Evolutionary conservation across 2,888 invertebrate genomes (phyloP), one percentile per base, ranked within the genome.

Genomic region (Platycheirus albimanus): DNA sequence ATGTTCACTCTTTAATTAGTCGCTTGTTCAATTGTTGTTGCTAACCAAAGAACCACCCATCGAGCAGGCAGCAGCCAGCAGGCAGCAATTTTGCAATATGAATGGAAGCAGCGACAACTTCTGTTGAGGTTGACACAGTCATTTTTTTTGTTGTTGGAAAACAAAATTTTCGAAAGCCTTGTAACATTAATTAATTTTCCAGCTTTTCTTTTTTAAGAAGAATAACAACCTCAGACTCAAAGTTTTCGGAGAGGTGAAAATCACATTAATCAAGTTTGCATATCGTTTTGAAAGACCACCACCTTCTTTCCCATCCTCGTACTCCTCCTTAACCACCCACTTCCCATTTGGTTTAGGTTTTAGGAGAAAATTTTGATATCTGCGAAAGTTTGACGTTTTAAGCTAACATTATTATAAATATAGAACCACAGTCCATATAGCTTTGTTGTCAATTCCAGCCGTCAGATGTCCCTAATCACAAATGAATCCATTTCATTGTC

Each of bases 151-250:
- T 15, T 38, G n/a, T 56, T 13, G 24, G n/a, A 38, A 13, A 20
- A 33, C 64, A 47, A 51, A 58, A 52, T 61, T 30, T 10, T 33
- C 15, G 38, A 56, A 52, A 45, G 28, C 45, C 24, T 19, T 38
- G 66, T 66, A 58, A 74, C 51, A 74, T 74, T 79, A 81, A 81
- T 81, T 81, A 81, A 81, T 81, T 81, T 76, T 71, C 66, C 52
- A 66, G 38, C 58, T 66, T 71, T 81, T 66, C 71, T 66, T 64
- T 70, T 56, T 52, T n/a, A n/a, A n/a, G 43, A 49, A 15, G 28
- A 61, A 13, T 11, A 61, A 33, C 28, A n/a, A n/a, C n/a, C n/a
- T n/a, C n/a, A n/a, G n/a, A n/a, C n/a, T n/a, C n/a, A n/a, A n/a
- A n/a, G n/a, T n/a, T n/a, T 43, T 45, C 36, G 17, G 47, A 24